Evolutionary conservation across 1,140 invertebrate genomes (phyloP).

Genomic region (Apolygus lucorum): DNA sequence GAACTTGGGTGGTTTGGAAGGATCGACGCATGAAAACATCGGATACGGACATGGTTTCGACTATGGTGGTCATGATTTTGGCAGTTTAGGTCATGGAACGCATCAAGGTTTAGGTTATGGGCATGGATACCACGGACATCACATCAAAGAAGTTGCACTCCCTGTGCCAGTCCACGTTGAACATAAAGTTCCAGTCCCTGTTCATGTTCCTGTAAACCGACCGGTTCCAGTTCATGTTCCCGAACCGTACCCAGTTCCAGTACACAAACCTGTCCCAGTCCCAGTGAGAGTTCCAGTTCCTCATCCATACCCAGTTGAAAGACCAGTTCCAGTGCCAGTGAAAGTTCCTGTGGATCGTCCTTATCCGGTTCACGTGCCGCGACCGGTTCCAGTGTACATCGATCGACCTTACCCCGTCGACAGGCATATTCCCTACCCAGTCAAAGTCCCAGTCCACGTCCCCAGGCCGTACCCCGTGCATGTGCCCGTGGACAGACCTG

Average conservation of each 20-base stretch:
- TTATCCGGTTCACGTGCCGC: conserved; percentile 17
- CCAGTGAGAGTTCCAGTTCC: conserved; percentile 21
- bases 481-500: conserved; percentile 16
- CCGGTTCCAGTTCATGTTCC: conserved; percentile 22
- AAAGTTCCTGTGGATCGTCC: conserved; percentile 9
- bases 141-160: conserved; percentile 13
- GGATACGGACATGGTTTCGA: conserved; percentile 6
- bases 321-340: conserved; percentile 19
- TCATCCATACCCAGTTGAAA: conserved; percentile 20
- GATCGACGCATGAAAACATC: too few species aligned
- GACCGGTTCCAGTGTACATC: conserved; percentile 14
- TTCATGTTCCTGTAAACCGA: conserved; percentile 16
- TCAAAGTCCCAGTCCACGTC: conserved; percentile 20
- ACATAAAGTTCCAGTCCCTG: conserved; percentile 16
- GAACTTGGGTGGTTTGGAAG: too few species aligned
- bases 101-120: conserved; percentile 12
- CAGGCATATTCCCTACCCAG: conserved; percentile 19
- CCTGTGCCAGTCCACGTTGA: conserved; percentile 19
- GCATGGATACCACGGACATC: neutral
- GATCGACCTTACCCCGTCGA: conserved; percentile 17
- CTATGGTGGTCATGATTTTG: neutral
- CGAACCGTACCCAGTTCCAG: conserved; percentile 21
- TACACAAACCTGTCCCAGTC: conserved; percentile 17
- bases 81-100: neutral
- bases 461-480: conserved; percentile 24